These are phyloP conservation scores for Heterohyrax brucei DNA, from an alignment of 2,797 vertebrate species.

Conservation along the genomic window DNA sequence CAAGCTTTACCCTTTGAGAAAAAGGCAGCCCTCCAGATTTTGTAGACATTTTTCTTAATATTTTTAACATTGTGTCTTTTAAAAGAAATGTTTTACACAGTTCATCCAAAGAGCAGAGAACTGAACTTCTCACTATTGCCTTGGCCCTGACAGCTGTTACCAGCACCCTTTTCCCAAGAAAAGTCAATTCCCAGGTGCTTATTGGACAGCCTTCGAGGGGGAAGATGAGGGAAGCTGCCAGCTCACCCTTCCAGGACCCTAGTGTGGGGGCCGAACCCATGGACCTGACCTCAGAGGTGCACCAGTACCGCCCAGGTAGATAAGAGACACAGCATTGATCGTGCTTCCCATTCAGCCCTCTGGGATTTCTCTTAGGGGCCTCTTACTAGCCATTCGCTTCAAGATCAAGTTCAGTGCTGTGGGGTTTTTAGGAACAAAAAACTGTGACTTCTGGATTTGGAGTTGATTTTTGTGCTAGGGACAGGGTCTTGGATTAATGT, in stretches of 20 bases:
- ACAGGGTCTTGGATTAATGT: slow-evolving; percentile 69
- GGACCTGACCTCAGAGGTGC: slow-evolving; percentile 80
- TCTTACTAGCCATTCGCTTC: slow-evolving; percentile 75
- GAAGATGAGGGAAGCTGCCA: slow-evolving; percentile 82
- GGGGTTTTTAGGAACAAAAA: slow-evolving; percentile 81
- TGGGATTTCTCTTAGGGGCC: slow-evolving; percentile 63
- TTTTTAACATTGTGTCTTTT: slow-evolving; percentile 91
- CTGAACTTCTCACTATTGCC: slow-evolving; percentile 86
- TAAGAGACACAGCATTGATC: slow-evolving; percentile 29
- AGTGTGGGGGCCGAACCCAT: slow-evolving; percentile 70
- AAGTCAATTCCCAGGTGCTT: slow-evolving; percentile 87
- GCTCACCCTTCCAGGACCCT: slow-evolving; percentile 76
- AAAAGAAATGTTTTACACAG: slow-evolving; percentile 89
- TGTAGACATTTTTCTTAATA: slow-evolving; percentile 88
- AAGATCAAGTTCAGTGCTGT: slow-evolving; percentile 82
- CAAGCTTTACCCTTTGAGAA: slow-evolving; percentile 82
- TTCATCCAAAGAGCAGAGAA: slow-evolving; percentile 90
- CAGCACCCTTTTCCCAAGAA: slow-evolving; percentile 88
- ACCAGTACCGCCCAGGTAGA: slow-evolving; percentile 62
- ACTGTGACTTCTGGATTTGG: slow-evolving; percentile 84
- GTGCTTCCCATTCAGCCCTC: slow-evolving; percentile 67
- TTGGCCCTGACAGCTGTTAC: slow-evolving; percentile 90
- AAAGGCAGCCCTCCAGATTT: slow-evolving; percentile 86
- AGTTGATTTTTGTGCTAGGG: slow-evolving; percentile 83
- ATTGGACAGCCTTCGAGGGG: slow-evolving; percentile 86